These are phyloP conservation scores for Globodera rostochiensis DNA, from an alignment of 1,140 invertebrate genomes.

Conservation along the genomic window DNA sequence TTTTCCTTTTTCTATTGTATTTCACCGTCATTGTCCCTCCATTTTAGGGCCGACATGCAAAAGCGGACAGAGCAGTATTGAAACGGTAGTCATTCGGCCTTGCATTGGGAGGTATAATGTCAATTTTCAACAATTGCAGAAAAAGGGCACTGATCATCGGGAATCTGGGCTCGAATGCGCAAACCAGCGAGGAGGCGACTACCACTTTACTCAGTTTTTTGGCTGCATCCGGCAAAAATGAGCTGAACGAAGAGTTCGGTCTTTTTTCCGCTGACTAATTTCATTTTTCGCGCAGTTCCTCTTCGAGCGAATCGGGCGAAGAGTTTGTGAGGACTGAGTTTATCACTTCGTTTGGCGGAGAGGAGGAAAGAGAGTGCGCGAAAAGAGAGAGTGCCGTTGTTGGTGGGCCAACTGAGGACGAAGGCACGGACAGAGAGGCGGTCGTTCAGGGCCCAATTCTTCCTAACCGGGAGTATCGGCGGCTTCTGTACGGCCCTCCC, in stretches of 20 bases:
- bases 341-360: conserved; percentile 58
- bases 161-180: conserved; percentile 30
- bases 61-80: conserved; percentile 52
- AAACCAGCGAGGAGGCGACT: conserved; percentile 57
- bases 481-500: conserved; percentile 41
- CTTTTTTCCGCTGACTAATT: neutral
- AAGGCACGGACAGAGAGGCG: conserved; percentile 25
- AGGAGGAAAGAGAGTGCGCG: conserved; percentile 21
- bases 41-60: conserved; percentile 62
- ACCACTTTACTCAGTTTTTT: conserved; percentile 55
- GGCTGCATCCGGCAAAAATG: conserved; percentile 29
- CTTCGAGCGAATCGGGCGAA: conserved; percentile 42
- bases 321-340: conserved; percentile 54
- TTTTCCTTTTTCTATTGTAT: too few species aligned
- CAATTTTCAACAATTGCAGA: neutral
- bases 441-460: conserved; percentile 52
- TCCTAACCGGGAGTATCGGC: conserved; percentile 53
- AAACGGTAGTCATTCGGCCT: conserved; percentile 35
- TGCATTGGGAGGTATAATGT: neutral
- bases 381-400: neutral
- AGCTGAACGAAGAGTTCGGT: conserved; percentile 33
- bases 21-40: neutral
- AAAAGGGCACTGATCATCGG: conserved; percentile 51
- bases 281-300: conserved; percentile 34
- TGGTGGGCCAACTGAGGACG: conserved; percentile 26